These are phyloP conservation scores for Rotaria sp. DNA, from an alignment of 2,888 invertebrate species.

Conservation along the genomic window DNA sequence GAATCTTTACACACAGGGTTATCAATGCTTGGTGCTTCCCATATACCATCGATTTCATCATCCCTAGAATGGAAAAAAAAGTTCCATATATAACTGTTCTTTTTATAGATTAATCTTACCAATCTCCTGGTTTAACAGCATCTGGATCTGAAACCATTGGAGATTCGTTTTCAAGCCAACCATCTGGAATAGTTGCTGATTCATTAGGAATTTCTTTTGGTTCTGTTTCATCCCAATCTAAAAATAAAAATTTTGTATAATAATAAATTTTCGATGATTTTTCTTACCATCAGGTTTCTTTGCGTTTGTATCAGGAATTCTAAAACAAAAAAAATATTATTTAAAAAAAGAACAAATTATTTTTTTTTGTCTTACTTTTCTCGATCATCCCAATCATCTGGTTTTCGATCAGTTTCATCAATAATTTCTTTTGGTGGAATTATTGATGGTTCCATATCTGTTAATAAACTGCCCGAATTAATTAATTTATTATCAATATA, in stretches of 20 bases:
- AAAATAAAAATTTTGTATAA: conserved; percentile 11
- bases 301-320: conserved; percentile 76
- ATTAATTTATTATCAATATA: conserved; percentile 71
- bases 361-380: conserved; percentile 60
- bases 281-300: conserved; percentile 69
- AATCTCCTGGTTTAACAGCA: conserved; percentile 80
- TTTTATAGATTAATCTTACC: conserved; percentile 51
- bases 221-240: conserved; percentile 72
- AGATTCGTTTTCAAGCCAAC: conserved; percentile 86
- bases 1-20: conserved; percentile 75
- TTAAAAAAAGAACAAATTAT: background rate
- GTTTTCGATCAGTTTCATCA: conserved; percentile 73
- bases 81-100: background rate
- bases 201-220: conserved; percentile 81
- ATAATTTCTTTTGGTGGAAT: conserved; percentile 89
- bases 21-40: conserved; percentile 86
- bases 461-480: conserved; percentile 76
- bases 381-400: conserved; percentile 91
- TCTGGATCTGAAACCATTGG: conserved; percentile 74
- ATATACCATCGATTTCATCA: conserved; percentile 92
- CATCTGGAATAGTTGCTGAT: conserved; percentile 73
- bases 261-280: background rate
- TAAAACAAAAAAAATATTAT: conserved; percentile 45
- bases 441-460: conserved; percentile 83
- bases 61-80: conserved; percentile 62